Evolutionary conservation across 2,797 vertebrate species (phyloP), one percentile per base, ranked within the genome.

Genomic region (Mormyrops boulengeri): DNA sequence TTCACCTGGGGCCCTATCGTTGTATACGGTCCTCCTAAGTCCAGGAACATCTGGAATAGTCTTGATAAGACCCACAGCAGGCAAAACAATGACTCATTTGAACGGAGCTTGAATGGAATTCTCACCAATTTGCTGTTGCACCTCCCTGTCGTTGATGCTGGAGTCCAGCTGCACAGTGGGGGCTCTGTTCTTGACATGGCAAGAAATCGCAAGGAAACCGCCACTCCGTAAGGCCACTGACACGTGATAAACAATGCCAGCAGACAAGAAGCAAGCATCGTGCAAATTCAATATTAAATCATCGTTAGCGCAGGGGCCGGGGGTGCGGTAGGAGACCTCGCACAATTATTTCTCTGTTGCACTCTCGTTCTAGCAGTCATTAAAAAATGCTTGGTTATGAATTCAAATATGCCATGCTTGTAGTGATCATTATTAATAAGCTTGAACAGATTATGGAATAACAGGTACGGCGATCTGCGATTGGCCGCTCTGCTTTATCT

Each of bases 321-420:
- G n/a, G 8, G 34, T 44, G 34, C 11, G 4, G 53, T 57, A 41
- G 88, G 30, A 60, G 73, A 89, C 50, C 6, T n/a, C 9, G 50
- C 47, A 57, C 86, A 87, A 87, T 87, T 57, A 80, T 80, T 89
- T 44, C 88, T 82, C 26, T 30, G 73, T 82, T 84, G 50, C n/a
- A 47, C 52, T 57, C 53, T 89, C 34, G 8, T 55, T 82, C 53
- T 41, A 89, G 30, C 2, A 89, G 88, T 89, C 73, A 89, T 82
- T 89, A 55, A 89, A 89, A 88, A 53, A 17, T 50, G 52, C 88
- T 87, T 53, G 69, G 66, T 52, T 73, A 77, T 77, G 53, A 88
- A 73, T 41, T 88, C 14, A 80, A 82, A 82, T 53, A 44, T 9
- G 19, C 41, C 17, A 44, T 8, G 77, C 7, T 44, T 1, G 19